Evolutionary conservation across 2,888 invertebrate genomes (phyloP).

Genomic region (Lumbricus terrestris): DNA sequence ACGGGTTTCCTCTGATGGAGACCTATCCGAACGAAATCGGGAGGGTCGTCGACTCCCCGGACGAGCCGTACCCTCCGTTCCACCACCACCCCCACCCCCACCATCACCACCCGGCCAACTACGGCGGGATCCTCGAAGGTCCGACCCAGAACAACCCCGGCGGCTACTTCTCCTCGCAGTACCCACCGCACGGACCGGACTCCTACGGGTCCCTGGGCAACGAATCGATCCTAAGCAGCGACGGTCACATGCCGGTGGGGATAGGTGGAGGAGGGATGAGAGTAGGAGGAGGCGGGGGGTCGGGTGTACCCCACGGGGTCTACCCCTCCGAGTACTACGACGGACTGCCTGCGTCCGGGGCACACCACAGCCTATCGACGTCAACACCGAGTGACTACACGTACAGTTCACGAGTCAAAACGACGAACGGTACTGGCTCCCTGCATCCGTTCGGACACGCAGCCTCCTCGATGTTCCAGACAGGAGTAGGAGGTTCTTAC

Average conservation of each 20-base stretch:
- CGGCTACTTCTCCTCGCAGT: neutral
- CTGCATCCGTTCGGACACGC: neutral
- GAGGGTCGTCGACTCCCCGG: neutral
- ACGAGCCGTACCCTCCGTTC: neutral
- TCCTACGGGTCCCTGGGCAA: neutral
- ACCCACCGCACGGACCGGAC: neutral
- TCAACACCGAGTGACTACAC: neutral
- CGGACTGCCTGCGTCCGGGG: neutral
- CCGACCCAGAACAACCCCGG: neutral
- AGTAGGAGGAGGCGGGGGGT: neutral
- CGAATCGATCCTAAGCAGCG: neutral
- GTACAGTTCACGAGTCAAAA: neutral
- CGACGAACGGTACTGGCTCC: neutral
- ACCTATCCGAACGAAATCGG: neutral
- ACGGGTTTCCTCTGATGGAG: neutral
- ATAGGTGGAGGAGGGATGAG: neutral
- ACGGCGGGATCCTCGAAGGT: neutral
- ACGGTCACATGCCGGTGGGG: neutral
- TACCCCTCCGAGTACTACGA: constrained; percentile 14
- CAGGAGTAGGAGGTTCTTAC: neutral
- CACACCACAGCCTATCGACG: neutral
- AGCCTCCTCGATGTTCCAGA: neutral
- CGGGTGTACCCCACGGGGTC: neutral
- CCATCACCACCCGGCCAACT: neutral
- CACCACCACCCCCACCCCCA: too few relatives aligned